Conservation (phyloP, 2,888 invertebrate genomes). For the Prosapia bicincta region DNA sequence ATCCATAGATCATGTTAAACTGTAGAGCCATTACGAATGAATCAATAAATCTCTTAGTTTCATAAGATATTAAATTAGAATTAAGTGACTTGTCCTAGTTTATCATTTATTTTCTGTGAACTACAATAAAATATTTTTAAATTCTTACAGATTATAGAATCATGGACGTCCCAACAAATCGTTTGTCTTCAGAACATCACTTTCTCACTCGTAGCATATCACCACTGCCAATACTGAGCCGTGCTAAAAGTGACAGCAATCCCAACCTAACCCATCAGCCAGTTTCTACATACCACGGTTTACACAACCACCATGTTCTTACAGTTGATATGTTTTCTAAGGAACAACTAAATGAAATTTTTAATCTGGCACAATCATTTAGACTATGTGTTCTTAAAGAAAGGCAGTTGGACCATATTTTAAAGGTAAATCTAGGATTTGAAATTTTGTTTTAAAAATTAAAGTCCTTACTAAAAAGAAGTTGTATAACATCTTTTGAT, state of each 20-base stretch:
- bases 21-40: too few relatives aligned
- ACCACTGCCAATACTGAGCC: not conserved
- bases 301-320: constrained; percentile 62
- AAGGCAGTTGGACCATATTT: constrained; percentile 75
- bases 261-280: not conserved
- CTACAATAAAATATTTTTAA: too few relatives aligned
- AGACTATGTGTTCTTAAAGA: constrained; percentile 78
- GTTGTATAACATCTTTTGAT: too few relatives aligned
- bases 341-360: constrained; percentile 87
- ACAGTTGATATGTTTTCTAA: constrained; percentile 83
- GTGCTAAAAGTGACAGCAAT: not conserved
- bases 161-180: not conserved
- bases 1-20: too few relatives aligned
- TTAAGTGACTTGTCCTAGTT: too few relatives aligned
- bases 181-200: constrained; percentile 2
- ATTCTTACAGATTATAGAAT: not conserved
- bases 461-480: too few relatives aligned
- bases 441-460: too few relatives aligned
- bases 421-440: constrained; percentile 66
- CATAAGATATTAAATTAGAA: too few relatives aligned
- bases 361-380: constrained; percentile 82
- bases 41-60: not conserved
- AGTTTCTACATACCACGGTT: constrained; percentile 43
- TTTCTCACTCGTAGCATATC: constrained; percentile 1
- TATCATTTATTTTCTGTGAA: too few relatives aligned